phyloP scores from a whole-genome alignment of 2,113 vertebrate genomes.

The Corvus hawaiiensis region DNA sequence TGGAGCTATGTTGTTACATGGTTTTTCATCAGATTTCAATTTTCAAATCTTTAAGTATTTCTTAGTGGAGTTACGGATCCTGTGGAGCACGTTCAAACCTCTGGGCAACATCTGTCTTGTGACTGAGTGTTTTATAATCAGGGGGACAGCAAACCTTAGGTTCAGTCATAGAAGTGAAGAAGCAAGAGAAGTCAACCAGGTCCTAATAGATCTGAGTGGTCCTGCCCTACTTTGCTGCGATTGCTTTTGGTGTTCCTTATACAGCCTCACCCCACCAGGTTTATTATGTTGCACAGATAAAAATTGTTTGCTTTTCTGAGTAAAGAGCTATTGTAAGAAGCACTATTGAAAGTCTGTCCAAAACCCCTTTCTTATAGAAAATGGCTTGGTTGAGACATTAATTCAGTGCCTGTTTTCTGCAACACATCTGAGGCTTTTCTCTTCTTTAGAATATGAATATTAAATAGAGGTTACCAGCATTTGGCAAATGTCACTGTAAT shows the following conservation, averaged over 20 bases:
- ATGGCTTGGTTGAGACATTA: not conserved
- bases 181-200: not conserved
- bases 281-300: not conserved
- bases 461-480: not conserved
- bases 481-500: not conserved
- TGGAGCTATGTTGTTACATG: not conserved
- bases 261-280: not conserved
- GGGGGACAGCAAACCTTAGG: not conserved
- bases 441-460: not conserved
- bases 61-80: not conserved
- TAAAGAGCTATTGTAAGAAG: not conserved
- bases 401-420: not conserved
- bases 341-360: not conserved
- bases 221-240: not conserved
- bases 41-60: not conserved
- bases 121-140: not conserved
- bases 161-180: not conserved
- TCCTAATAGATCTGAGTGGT: accelerated
- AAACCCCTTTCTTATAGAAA: not conserved
- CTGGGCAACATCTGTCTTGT: not conserved
- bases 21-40: not conserved
- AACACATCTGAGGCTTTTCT: not conserved
- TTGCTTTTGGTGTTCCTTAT: not conserved
- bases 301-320: not conserved
- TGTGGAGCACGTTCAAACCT: not conserved